A percentile compares a stretch with the other conserved stretches of the same genome.
Evolutionary conservation across 64 coral and sea anemone genomes (phyloP).

Genomic region (Montipora cactus): DNA sequence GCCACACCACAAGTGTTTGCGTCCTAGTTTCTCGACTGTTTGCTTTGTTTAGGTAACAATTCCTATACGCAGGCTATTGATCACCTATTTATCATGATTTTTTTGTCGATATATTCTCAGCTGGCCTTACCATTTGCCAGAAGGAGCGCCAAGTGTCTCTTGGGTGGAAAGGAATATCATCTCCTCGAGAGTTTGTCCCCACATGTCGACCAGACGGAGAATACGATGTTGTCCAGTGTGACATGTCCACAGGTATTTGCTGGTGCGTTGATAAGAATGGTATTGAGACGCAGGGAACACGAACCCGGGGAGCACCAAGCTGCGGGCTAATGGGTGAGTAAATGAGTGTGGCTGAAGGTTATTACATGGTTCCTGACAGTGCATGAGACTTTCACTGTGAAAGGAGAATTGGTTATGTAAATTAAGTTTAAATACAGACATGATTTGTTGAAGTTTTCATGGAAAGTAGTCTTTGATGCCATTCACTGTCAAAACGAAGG

Average conservation of each 20-base stretch:
- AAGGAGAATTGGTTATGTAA: no score
- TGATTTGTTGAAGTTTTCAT: no score
- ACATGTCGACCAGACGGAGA: constrained; percentile 63
- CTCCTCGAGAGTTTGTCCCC: constrained; percentile 67
- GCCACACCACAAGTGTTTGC: no score
- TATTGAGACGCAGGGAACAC: not conserved
- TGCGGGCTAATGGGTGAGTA: constrained; percentile 65
- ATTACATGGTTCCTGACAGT: no score
- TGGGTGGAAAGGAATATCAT: constrained; percentile 53
- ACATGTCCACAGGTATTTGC: constrained; percentile 22
- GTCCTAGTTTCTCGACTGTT: no score
- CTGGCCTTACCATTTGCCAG: constrained; percentile 68
- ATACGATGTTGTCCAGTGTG: constrained; percentile 73
- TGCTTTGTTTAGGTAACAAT: no score
- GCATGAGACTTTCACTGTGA: no score
- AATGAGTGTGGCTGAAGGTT: no score
- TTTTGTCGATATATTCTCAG: not conserved
- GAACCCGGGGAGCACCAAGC: constrained; percentile 33
- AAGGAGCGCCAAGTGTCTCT: constrained; percentile 54
- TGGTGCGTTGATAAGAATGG: constrained; percentile 87
- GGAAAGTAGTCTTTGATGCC: not conserved
- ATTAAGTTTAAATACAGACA: no score
- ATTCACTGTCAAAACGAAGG: no score
- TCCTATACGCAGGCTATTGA: no score
- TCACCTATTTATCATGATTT: no score